phyloP scores from a whole-genome alignment of 2,113 vertebrate genomes.

The Rhabdornis inornatus region DNA sequence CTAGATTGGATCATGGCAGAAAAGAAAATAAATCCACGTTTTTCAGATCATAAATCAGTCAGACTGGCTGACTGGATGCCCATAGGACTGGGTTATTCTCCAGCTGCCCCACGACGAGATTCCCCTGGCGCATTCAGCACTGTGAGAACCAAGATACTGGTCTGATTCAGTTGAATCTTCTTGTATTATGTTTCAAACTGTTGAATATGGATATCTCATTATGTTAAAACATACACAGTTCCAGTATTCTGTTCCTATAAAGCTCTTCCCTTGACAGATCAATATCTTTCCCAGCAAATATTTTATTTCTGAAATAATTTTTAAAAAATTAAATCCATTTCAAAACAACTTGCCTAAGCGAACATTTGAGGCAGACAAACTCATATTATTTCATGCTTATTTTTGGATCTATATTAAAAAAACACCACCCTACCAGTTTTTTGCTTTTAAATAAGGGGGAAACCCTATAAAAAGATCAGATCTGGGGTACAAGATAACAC shows the following conservation, averaged over 20 bases:
- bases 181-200: background rate
- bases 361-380: constrained; percentile 13
- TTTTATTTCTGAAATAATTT: constrained; percentile 2
- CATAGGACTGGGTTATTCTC: background rate
- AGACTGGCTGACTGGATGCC: background rate
- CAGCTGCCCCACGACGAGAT: background rate
- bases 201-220: constrained; percentile 12
- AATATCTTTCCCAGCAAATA: constrained; percentile 13
- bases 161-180: background rate
- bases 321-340: background rate
- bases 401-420: constrained; percentile 3
- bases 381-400: constrained; percentile 36
- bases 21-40: constrained; percentile 5
- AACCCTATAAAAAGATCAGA: constrained; percentile 59
- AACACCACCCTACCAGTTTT: background rate
- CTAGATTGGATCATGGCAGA: background rate
- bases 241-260: background rate
- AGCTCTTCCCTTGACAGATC: background rate
- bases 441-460: constrained; percentile 66
- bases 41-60: constrained; percentile 24
- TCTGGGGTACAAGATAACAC: constrained; percentile 65
- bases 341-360: constrained; percentile 23
- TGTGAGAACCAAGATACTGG: background rate
- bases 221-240: background rate
- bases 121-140: background rate